Base-by-base conservation (phyloP, 53 echinoderm and acorn worm genomes). In the Pentamera pediparva region DNA sequence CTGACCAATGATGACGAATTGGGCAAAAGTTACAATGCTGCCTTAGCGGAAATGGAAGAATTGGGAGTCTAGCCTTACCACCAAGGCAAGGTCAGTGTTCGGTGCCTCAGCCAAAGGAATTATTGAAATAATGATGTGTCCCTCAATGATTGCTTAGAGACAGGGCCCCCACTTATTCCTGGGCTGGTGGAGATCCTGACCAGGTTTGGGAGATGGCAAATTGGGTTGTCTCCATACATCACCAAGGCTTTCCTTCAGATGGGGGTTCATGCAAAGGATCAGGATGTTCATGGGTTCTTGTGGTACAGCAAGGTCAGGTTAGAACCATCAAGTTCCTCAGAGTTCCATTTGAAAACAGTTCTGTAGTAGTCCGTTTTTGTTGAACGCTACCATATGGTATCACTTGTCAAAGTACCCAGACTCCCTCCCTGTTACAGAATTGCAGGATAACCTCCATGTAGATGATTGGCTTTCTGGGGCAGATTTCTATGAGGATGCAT, bases 401-500 rank as follows among this genome's bases (percentile, higher is more conserved):
- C 74, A 73, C 32, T 36, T 61, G 2, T 5, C 61, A 4, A 56
- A 74, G 5, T 56, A 56, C 56, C 74, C 74, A 32, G 18, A 29
- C 13, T 75, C 56, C 4, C 31, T 29, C 12, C 31, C 75, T 34
- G 38, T 75, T 32, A 29, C 18, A n/a, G 75, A 74, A 32, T 19
- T 56, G 35, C 21, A 75, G 22, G 74, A 74, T 30, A 74, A 74
- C 51, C 57, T 75, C 24, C 57, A 75, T 75, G 75, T 75, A 12
- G 59, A 75, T 56, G 73, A 72, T 24, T 72, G 73, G 73, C 53
- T 72, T 4, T 28, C 73, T 8, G 75, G 59, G 37, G 75, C 75
- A 57, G 75, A 75, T 21, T 15, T 56, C 57, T 56, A 75, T 75
- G 75, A 75, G 22, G 75, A 75, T 56, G 75, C 57, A 29, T n/a